Conservation (phyloP, 2,113 vertebrate genomes). For the Ammospiza caudacuta region DNA sequence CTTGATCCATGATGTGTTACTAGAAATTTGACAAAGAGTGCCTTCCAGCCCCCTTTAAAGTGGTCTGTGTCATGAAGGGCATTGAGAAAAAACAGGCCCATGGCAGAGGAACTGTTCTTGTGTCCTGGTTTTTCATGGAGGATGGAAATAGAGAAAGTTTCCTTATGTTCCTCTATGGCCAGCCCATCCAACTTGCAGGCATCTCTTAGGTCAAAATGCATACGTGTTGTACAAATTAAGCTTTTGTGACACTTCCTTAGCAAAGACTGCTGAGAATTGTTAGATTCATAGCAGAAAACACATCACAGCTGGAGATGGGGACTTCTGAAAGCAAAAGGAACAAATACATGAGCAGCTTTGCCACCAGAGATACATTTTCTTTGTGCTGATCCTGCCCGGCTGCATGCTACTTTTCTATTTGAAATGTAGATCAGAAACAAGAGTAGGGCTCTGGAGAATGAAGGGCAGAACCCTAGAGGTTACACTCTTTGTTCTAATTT, state of each 20-base stretch:
- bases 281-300: neutral
- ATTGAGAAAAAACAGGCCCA: conserved; percentile 29
- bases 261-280: neutral
- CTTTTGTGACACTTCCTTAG: neutral
- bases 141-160: conserved; percentile 43
- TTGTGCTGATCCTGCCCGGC: neutral
- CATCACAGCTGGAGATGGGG: conserved; percentile 22
- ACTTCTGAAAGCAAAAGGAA: neutral
- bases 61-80: conserved; percentile 6
- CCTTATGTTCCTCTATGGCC: neutral
- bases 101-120: neutral
- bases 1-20: conserved; percentile 53
- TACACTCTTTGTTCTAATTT: neutral
- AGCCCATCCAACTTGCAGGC: neutral
- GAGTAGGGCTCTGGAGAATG: neutral
- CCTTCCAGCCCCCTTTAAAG: conserved; percentile 47
- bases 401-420: neutral
- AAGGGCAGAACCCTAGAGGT: neutral
- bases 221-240: neutral
- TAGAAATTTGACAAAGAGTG: conserved; percentile 61
- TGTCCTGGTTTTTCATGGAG: neutral
- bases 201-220: neutral
- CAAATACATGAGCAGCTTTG: neutral
- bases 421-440: neutral
- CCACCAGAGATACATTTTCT: neutral